phyloP scores from a whole-genome alignment of 2,113 vertebrate genomes.

The Ancistrus triradiatus region DNA sequence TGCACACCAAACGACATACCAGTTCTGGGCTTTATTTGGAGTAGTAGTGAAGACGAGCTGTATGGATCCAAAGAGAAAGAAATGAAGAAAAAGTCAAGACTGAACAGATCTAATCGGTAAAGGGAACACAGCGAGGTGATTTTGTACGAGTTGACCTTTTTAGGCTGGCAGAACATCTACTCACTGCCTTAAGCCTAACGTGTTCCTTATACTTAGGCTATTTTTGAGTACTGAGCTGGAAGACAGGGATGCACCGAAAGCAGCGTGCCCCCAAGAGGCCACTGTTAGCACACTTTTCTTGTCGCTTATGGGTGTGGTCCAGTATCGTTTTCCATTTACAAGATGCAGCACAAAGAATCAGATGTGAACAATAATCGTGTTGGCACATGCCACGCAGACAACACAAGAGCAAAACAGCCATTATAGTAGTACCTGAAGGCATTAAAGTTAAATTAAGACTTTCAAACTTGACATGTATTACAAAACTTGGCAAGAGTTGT shows the following conservation, averaged over 20 bases:
- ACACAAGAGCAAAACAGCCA: too few relatives aligned
- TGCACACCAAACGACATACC: conserved; percentile 4
- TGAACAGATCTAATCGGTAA: neutral
- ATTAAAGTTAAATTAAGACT: too few relatives aligned
- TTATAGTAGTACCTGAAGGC: too few relatives aligned
- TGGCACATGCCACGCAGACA: neutral
- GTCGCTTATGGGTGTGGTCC: conserved; percentile 1
- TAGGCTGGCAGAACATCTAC: neutral
- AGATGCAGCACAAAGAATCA: too few relatives aligned
- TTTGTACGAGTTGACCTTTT: conserved; percentile 8
- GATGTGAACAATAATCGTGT: neutral
- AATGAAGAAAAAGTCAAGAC: neutral
- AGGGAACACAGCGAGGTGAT: neutral
- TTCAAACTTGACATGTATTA: too few relatives aligned
- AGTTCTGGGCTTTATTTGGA: conserved; percentile 12
- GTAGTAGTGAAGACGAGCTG: conserved; percentile 1
- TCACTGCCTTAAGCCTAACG: conserved; percentile 3
- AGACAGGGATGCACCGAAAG: conserved; percentile 16
- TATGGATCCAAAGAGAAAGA: neutral
- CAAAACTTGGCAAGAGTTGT: too few relatives aligned
- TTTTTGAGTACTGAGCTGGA: neutral
- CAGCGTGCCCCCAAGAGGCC: conserved; percentile 27
- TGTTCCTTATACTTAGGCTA: too few relatives aligned
- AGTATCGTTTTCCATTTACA: conserved; percentile 28
- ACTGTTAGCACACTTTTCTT: conserved; percentile 4